phyloP scores from a whole-genome alignment of 1,140 invertebrate genomes.

The Gerris buenoi region DNA sequence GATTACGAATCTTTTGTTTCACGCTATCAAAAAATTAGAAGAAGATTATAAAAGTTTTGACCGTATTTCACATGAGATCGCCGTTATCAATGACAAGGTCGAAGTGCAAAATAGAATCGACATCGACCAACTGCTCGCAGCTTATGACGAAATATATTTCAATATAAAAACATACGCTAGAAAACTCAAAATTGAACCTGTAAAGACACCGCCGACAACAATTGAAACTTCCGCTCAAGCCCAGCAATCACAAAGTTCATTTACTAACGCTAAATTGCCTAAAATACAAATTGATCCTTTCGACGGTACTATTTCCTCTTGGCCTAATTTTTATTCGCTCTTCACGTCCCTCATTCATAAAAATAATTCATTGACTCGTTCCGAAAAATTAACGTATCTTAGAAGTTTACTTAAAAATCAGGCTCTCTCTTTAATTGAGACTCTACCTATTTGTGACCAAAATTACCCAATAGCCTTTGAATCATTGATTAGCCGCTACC shows the following conservation, averaged over 20 bases:
- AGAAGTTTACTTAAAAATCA: not conserved
- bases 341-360: not conserved
- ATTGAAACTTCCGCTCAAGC: not conserved
- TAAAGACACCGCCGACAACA: not conserved
- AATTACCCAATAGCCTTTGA: not conserved
- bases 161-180: not conserved
- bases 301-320: not conserved
- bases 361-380: not conserved
- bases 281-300: not conserved
- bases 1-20: not conserved
- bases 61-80: not conserved
- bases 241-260: not conserved
- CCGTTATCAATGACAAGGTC: not conserved
- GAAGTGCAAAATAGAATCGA: not conserved
- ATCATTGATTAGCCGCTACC: not conserved
- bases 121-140: not conserved
- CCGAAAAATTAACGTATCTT: not conserved
- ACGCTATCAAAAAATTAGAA: not conserved
- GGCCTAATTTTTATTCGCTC: not conserved
- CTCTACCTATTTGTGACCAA: not conserved
- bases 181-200: not conserved
- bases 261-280: not conserved
- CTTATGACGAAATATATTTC: not conserved
- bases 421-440: not conserved
- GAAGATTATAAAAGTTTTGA: not conserved